A percentile compares a stretch with the other conserved stretches of the same genome.
Conservation (phyloP, 2,797 vertebrate species). For the Acropternis orthonyx region DNA sequence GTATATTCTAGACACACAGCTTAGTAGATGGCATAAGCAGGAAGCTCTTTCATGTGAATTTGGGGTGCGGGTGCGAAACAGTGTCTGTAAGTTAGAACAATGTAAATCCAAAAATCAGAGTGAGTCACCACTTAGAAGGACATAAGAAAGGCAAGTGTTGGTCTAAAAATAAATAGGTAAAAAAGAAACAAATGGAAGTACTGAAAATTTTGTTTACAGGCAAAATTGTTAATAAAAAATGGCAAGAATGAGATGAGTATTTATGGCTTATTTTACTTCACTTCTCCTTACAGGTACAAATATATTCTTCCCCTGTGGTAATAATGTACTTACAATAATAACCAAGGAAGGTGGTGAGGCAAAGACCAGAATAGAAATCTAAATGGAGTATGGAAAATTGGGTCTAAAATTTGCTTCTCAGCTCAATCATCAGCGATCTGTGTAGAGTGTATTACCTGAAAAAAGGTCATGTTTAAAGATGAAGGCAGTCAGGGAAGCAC, state of each 20-base stretch:
- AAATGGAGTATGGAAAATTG: background rate
- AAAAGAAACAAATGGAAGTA: background rate
- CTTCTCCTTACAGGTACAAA: background rate
- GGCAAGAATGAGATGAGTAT: background rate
- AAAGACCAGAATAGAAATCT: slow-evolving; percentile 7
- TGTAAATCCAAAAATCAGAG: background rate
- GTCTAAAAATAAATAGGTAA: background rate
- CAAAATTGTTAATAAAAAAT: background rate
- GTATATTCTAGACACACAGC: background rate
- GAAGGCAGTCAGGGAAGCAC: background rate
- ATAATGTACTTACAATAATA: background rate
- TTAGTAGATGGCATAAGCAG: background rate
- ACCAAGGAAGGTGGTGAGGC: background rate
- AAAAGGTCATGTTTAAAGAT: background rate
- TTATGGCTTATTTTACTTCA: background rate
- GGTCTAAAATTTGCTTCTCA: background rate
- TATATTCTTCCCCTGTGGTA: background rate
- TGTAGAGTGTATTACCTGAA: background rate
- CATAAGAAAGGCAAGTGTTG: background rate
- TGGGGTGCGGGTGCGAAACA: accelerated
- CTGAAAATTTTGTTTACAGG: background rate
- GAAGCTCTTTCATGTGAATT: background rate
- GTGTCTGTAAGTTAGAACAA: background rate
- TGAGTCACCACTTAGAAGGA: background rate
- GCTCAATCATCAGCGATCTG: background rate